A percentile compares a stretch with the other conserved stretches of the same genome.
These are phyloP conservation scores for Tachuris rubrigastra DNA, from an alignment of 2,113 vertebrate species.

Conservation along the genomic window DNA sequence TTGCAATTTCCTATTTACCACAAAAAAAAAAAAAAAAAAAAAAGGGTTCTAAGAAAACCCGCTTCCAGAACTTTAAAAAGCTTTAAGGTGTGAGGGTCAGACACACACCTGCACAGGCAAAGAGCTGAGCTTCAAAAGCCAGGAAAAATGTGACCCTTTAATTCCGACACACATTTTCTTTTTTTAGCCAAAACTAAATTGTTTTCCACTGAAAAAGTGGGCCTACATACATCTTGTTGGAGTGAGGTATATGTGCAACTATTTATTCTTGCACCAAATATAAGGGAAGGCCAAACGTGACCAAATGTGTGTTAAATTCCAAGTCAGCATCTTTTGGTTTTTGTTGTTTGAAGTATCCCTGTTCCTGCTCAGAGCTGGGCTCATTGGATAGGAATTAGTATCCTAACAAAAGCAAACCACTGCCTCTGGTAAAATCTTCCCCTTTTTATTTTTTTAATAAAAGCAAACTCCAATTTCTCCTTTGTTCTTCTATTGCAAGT, in stretches of 20 bases:
- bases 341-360: background rate
- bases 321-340: background rate
- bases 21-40: background rate
- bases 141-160: background rate
- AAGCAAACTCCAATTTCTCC: background rate
- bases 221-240: background rate
- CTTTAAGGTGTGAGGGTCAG: background rate
- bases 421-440: background rate
- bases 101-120: background rate
- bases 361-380: background rate
- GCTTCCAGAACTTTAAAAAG: conserved; percentile 21
- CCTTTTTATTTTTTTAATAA: background rate
- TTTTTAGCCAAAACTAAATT: background rate
- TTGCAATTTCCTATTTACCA: conserved; percentile 55
- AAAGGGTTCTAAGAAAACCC: background rate
- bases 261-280: background rate
- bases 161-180: background rate
- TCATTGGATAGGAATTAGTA: background rate
- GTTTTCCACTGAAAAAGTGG: background rate
- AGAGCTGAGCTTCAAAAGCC: background rate
- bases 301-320: background rate
- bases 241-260: background rate
- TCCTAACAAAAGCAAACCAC: background rate
- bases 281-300: background rate
- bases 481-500: background rate